These are phyloP conservation scores for Lates japonicus DNA, from an alignment of 2,797 vertebrate genomes.

Conservation along the genomic window DNA sequence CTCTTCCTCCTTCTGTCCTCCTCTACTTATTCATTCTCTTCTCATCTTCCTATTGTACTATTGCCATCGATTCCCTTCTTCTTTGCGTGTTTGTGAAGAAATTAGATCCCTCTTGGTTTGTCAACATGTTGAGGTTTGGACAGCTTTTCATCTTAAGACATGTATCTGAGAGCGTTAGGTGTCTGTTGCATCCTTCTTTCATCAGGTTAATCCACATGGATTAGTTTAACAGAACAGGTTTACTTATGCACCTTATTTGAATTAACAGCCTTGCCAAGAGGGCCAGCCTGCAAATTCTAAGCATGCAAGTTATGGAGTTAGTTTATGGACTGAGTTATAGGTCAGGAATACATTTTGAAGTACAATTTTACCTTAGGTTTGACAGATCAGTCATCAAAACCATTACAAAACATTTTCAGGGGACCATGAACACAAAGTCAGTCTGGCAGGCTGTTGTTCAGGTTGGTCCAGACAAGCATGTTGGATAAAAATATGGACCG, in stretches of 20 bases:
- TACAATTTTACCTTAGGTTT: background rate
- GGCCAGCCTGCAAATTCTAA: background rate
- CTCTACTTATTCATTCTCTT: slow-evolving; percentile 12
- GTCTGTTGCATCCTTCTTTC: slow-evolving; percentile 3
- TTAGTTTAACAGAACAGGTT: background rate
- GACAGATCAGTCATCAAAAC: background rate
- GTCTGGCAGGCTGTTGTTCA: no score
- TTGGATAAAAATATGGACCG: no score
- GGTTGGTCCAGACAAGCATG: no score
- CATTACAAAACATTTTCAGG: background rate
- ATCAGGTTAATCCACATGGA: background rate
- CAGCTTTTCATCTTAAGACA: slow-evolving; percentile 32
- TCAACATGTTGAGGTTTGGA: slow-evolving; percentile 45
- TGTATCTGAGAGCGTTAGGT: background rate
- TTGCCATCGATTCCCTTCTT: slow-evolving; percentile 25
- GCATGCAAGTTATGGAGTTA: background rate
- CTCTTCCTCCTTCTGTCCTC: slow-evolving; percentile 16
- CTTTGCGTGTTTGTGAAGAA: slow-evolving; percentile 22
- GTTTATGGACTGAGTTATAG: background rate
- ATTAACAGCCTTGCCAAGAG: background rate
- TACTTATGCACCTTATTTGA: background rate
- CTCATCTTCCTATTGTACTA: slow-evolving; percentile 37
- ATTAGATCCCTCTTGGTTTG: slow-evolving; percentile 15
- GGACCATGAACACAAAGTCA: no score
- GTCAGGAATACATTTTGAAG: background rate